Conservation (phyloP, 2,113 vertebrate genomes). For the Bagarius yarrelli region DNA sequence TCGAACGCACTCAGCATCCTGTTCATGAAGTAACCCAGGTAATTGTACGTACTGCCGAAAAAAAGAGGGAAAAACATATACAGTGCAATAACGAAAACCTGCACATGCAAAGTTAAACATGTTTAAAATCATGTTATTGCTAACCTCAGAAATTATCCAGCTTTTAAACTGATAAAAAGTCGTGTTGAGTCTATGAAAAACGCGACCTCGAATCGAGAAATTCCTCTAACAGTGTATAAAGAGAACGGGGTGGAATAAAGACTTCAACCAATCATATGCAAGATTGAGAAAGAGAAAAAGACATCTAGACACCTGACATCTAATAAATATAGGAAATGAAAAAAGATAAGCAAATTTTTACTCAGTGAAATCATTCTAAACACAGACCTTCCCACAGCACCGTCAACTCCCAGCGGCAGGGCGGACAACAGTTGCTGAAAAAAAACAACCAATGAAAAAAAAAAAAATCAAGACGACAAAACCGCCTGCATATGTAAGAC, state of each 20-base stretch:
- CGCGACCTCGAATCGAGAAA: too few relatives aligned
- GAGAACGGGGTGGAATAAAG: too few relatives aligned
- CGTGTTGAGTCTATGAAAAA: too few relatives aligned
- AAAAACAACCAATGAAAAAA: not conserved
- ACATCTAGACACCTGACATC: too few relatives aligned
- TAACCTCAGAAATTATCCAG: too few relatives aligned
- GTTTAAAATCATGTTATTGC: not conserved
- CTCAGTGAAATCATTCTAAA: not conserved
- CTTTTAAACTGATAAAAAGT: too few relatives aligned
- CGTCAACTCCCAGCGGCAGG: constrained; percentile 80
- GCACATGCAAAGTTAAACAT: not conserved
- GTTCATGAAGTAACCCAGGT: constrained; percentile 74
- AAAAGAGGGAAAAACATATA: constrained; percentile 1
- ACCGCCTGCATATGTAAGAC: constrained; percentile 34
- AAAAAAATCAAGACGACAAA: not conserved
- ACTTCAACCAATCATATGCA: too few relatives aligned
- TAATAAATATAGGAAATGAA: too few relatives aligned
- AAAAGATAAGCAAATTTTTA: too few relatives aligned
- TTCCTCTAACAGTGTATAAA: too few relatives aligned
- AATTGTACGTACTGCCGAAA: constrained; percentile 87
- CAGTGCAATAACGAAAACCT: not conserved
- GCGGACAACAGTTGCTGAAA: constrained; percentile 86
- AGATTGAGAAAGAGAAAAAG: too few relatives aligned
- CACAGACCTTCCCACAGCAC: constrained; percentile 89
- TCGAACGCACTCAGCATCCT: constrained; percentile 79